Evolutionary conservation across 1,140 invertebrate species (phyloP), one percentile per base, ranked within the genome.

Genomic region (Drosophila kikkawai): DNA sequence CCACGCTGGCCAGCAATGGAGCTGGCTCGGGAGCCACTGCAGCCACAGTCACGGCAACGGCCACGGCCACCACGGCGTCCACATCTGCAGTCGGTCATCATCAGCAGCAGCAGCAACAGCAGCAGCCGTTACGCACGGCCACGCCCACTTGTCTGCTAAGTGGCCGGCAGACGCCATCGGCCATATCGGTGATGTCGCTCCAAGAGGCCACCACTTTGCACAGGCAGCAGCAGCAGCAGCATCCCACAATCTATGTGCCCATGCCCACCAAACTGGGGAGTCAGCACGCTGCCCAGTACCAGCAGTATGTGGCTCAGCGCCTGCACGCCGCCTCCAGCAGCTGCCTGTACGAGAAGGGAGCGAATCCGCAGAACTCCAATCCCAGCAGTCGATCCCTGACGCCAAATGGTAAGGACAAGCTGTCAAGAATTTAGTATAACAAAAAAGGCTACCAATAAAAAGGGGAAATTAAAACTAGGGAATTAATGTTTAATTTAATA

Each of bases 111-210:
- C 68, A 51, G 45, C 53, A 66, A 9, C 74, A 80, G 13, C 74
- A 50, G 51, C 83, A 86, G 69, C 80, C 81, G 63, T 58, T 91
- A 67, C 75, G 81, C 70, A 80, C 88, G 26, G 79, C 83, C 78
- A 88, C 84, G 80, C 84, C 84, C 63, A 90, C 85, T 53, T 84
- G 81, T 66, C 60, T 88, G 17, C 22, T 88, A 69, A 88, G 85
- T 80, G 91, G 91, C 17, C 78, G 91, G 17, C 91, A 92, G 61
- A 92, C 91, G 32, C 86, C 91, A 11, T 91, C 90, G 26, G 90
- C 80, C 32, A 77, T 91, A 36, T 91, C 91, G 55, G 82, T 92
- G 63, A 70, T 82, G 59, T 92, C 91, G 39, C 57, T 92, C 29
- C 87, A 92, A 76, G 91, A 92, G 58, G 76, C 91, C 57, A 88